These are phyloP conservation scores for Laterallus jamaicensis DNA, from an alignment of 2,113 vertebrate genomes.

Conservation along the genomic window DNA sequence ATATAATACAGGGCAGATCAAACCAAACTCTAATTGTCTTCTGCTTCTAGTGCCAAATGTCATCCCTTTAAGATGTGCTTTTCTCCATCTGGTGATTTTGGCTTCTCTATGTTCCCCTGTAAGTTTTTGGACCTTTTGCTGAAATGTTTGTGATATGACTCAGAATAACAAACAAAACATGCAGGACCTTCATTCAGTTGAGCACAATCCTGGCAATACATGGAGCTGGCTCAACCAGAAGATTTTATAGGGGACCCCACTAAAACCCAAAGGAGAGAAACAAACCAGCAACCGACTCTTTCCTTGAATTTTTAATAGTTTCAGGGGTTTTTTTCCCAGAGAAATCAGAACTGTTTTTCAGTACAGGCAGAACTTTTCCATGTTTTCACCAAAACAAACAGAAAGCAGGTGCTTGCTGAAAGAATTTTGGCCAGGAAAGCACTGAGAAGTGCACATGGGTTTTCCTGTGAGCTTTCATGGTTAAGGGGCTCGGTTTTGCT, in stretches of 20 bases:
- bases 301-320: background rate
- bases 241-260: conserved; percentile 54
- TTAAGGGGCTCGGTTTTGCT: background rate
- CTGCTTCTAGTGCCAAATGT: conserved; percentile 47
- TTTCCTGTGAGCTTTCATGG: background rate
- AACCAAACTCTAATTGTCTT: conserved; percentile 19
- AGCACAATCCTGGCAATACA: conserved; percentile 49
- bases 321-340: background rate
- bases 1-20: conserved; percentile 23
- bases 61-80: conserved; percentile 53
- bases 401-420: conserved; percentile 57
- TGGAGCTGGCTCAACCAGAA: conserved; percentile 39
- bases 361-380: background rate
- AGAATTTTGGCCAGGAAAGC: conserved; percentile 19
- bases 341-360: background rate
- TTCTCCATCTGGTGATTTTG: conserved; percentile 55
- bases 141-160: conserved; percentile 75
- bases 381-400: conserved; percentile 61
- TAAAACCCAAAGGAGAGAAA: conserved; percentile 49
- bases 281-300: background rate
- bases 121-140: conserved; percentile 69
- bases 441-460: background rate
- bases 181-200: conserved; percentile 36
- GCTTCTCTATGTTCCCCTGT: conserved; percentile 37
- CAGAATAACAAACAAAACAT: conserved; percentile 75